Percentiles rank a stretch among this genome's conserved stretches.
Conservation (phyloP, 2,888 invertebrate genomes). For the Enchytraeus crypticus region DNA sequence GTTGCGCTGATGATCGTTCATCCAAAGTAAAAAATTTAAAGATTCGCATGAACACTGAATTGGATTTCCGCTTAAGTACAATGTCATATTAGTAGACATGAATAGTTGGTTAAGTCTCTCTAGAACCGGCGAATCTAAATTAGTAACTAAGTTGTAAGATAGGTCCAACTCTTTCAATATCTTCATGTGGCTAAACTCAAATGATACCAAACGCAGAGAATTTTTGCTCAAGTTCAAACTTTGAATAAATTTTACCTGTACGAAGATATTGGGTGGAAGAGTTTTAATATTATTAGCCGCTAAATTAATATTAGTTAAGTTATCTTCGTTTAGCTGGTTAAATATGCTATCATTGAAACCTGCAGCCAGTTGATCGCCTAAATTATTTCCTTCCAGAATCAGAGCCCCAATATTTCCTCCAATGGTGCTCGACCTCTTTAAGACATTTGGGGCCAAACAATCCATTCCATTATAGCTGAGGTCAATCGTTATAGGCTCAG, state of each 20-base stretch:
- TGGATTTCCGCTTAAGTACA: background rate
- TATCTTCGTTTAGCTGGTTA: background rate
- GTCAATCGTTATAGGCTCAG: background rate
- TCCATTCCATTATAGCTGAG: background rate
- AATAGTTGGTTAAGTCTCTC: background rate
- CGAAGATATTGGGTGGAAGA: background rate
- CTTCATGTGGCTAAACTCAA: background rate
- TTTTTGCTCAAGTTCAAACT: background rate
- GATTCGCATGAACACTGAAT: conserved; percentile 1
- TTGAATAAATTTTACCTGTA: background rate
- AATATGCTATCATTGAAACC: conserved; percentile 1
- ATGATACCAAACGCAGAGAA: background rate
- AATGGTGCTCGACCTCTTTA: background rate
- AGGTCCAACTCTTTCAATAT: background rate
- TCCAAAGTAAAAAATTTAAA: background rate
- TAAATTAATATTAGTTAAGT: conserved; percentile 2
- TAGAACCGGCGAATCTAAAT: background rate
- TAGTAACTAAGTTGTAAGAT: background rate
- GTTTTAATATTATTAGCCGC: conserved; percentile 2
- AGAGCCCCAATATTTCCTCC: background rate
- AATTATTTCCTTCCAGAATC: background rate
- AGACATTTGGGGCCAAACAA: background rate
- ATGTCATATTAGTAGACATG: background rate
- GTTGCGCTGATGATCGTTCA: background rate
- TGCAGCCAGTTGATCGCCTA: background rate